Evolutionary conservation across 1,140 invertebrate genomes (phyloP), one percentile per base, ranked within the genome.

Genomic region (Aphis craccivora): DNA sequence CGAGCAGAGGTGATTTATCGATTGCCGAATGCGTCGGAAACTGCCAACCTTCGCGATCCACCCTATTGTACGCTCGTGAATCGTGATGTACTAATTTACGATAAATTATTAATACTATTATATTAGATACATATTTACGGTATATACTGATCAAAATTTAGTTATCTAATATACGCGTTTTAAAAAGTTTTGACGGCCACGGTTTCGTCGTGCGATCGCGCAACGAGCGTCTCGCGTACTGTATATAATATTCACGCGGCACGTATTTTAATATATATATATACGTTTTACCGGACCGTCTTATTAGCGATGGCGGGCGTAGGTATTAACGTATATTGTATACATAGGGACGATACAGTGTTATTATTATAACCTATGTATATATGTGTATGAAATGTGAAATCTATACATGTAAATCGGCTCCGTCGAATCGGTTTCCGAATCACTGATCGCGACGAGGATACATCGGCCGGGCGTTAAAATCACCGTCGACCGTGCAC

Each of bases 51-150:
- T 67, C 60, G 30, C 3, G 0, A 18, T 18, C 14, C 60, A 67
- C 60, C 60, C 60, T n/a, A n/a, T n/a, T n/a, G 30, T 76, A 76
- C 60, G 60, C 4, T 76, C 30, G 60, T n/a, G 60, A 76, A 76
- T 76, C 60, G 60, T 76, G 60, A 76, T 76, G 14, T 76, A 4
- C 30, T 30, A 11, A 30, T 14, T 5, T n/a, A n/a, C 60, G n/a
- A n/a, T 76, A n/a, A 76, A 76, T 76, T n/a, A 76, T 76, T n/a
- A 76, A 76, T 76, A 76, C n/a, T 60, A 67, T 67, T 67, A 67
- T 67, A 11, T 40, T 55, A 76, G 60, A 14, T 30, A 76, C 60
- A n/a, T 76, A 30, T 5, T 76, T 76, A n/a, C 30, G 30, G 30
- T 67, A 67, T 67, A 67, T 60, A 30, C 14, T 2, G 60, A 14